Evolutionary conservation across 2,888 invertebrate genomes (phyloP).

Genomic region (Onthophagus sagittarius): DNA sequence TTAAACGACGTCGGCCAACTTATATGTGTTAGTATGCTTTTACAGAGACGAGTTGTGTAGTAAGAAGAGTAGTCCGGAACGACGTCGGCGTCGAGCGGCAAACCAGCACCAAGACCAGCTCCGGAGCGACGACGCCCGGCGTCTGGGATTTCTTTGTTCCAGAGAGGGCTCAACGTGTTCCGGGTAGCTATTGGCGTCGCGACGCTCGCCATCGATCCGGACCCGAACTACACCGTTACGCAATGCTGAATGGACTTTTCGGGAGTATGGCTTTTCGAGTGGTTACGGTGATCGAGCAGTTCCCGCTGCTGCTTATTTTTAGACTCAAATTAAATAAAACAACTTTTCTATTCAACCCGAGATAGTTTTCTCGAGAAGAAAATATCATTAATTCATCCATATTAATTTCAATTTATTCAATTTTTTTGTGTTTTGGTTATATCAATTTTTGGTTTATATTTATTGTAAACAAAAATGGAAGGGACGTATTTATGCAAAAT

Average conservation of each 20-base stretch:
- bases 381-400: too few relatives aligned
- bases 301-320: slow-evolving; percentile 20
- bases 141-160: slow-evolving; percentile 20
- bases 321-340: slow-evolving; percentile 8
- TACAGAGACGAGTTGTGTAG: slow-evolving; percentile 34
- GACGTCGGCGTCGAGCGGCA: slow-evolving; percentile 31
- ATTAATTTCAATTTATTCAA: too few relatives aligned
- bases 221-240: slow-evolving; percentile 34
- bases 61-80: slow-evolving; percentile 28
- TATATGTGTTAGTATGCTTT: slow-evolving; percentile 42
- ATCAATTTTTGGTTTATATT: too few relatives aligned
- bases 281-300: slow-evolving; percentile 6
- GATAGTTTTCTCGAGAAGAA: too few relatives aligned
- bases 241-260: slow-evolving; percentile 34
- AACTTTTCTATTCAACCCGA: too few relatives aligned
- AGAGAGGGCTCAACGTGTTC: slow-evolving; percentile 3
- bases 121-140: slow-evolving; percentile 19
- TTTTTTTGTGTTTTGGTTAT: neutral
- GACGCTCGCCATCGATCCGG: slow-evolving; percentile 25
- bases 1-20: slow-evolving; percentile 27
- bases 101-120: slow-evolving; percentile 27
- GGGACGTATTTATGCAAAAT: too few relatives aligned
- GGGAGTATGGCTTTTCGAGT: neutral
- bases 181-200: neutral
- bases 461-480: too few relatives aligned